A percentile compares a stretch with the other conserved stretches of the same genome.
phyloP scores from a whole-genome alignment of 2,797 vertebrate species.

The Rhinoraja longicauda region DNA sequence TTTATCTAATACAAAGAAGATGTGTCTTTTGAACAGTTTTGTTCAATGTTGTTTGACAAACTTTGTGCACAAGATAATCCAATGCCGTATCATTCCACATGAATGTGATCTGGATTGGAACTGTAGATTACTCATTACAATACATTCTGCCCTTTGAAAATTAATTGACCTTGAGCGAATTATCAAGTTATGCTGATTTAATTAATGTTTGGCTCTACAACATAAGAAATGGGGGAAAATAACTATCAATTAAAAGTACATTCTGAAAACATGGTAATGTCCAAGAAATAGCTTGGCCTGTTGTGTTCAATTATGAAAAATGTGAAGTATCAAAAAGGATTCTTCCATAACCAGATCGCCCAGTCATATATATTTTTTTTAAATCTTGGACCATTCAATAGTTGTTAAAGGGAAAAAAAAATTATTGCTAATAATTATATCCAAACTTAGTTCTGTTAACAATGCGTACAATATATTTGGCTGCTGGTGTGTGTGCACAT shows the following conservation, averaged over 20 bases:
- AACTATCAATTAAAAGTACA: neutral
- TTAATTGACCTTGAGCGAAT: neutral
- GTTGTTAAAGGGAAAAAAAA: neutral
- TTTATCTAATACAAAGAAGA: conserved; percentile 30
- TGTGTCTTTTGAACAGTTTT: conserved; percentile 25
- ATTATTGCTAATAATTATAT: neutral
- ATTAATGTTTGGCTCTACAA: neutral
- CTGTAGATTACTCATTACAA: neutral
- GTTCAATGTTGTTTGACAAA: neutral
- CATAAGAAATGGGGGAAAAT: neutral
- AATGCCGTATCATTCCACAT: neutral
- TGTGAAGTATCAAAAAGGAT: neutral
- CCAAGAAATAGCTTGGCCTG: neutral
- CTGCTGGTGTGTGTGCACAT: neutral
- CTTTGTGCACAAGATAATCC: neutral
- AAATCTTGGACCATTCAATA: neutral
- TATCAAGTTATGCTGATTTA: neutral
- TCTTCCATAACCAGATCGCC: neutral
- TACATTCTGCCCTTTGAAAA: neutral
- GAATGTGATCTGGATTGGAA: neutral
- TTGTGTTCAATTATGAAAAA: neutral
- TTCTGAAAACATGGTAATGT: neutral
- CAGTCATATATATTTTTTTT: neutral
- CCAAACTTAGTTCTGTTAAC: neutral
- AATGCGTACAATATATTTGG: conserved; percentile 17